A percentile compares a stretch with the other conserved stretches of the same genome.
Conservation (phyloP, 2,797 vertebrate species). For the Cottoperca gobio region DNA sequence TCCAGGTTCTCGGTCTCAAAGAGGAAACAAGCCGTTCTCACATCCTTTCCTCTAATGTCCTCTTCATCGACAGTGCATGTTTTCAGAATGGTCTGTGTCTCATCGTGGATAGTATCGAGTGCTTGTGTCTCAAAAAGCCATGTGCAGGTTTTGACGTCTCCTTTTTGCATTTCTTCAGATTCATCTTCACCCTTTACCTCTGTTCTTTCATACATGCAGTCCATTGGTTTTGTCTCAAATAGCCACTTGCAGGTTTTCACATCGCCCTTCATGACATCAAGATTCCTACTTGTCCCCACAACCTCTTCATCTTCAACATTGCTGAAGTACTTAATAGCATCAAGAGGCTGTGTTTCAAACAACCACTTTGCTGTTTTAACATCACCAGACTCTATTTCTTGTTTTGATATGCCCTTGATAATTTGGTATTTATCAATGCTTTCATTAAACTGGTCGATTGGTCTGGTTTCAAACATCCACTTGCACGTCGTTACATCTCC, state of each 20-base stretch:
- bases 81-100: constrained; percentile 84
- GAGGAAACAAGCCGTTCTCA: constrained; percentile 88
- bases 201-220: constrained; percentile 88
- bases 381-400: constrained; percentile 92
- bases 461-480: constrained; percentile 96
- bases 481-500: constrained; percentile 92
- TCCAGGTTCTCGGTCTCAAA: constrained; percentile 94
- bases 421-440: constrained; percentile 90
- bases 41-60: constrained; percentile 91
- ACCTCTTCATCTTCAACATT: constrained; percentile 88
- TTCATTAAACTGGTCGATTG: constrained; percentile 93
- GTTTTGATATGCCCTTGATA: constrained; percentile 93
- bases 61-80: constrained; percentile 87
- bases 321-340: constrained; percentile 92
- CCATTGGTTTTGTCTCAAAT: constrained; percentile 95
- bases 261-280: constrained; percentile 89
- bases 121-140: constrained; percentile 95
- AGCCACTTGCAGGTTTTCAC: constrained; percentile 95
- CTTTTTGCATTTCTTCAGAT: constrained; percentile 85
- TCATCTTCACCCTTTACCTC: constrained; percentile 70
- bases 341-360: constrained; percentile 96
- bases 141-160: constrained; percentile 92
- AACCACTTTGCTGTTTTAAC: constrained; percentile 96
- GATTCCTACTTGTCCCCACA: constrained; percentile 57
- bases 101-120: constrained; percentile 88